These are phyloP conservation scores for Poeciliopsis prolifica DNA, from an alignment of 2,113 vertebrate species.

Conservation along the genomic window DNA sequence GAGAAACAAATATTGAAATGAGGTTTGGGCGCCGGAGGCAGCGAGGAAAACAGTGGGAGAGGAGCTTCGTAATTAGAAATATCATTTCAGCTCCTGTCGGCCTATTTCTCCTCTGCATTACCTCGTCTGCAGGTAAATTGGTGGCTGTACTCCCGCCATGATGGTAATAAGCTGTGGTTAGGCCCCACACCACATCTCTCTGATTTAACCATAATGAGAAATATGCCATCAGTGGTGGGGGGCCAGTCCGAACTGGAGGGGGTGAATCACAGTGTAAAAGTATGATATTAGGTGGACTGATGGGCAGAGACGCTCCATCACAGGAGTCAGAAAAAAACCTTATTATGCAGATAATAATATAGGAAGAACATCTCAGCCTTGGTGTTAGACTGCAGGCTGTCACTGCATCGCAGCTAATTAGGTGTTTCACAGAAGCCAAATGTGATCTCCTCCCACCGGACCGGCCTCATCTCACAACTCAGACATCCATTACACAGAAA, in stretches of 20 bases:
- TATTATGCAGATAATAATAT: slow-evolving; percentile 65
- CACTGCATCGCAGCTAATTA: slow-evolving; percentile 46
- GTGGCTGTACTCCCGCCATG: slow-evolving; percentile 69
- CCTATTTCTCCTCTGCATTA: slow-evolving; percentile 72
- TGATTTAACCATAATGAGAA: slow-evolving; percentile 80
- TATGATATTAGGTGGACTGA: slow-evolving; percentile 64
- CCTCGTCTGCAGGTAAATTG: slow-evolving; percentile 72
- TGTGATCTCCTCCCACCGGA: slow-evolving; percentile 46
- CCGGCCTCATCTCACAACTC: slow-evolving; percentile 15
- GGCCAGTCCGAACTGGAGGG: slow-evolving; percentile 58
- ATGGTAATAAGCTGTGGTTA: slow-evolving; percentile 75
- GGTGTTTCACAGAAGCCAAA: slow-evolving; percentile 25
- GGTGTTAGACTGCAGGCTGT: slow-evolving; percentile 21
- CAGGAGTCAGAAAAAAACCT: slow-evolving; percentile 32
- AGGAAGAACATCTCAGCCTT: slow-evolving; percentile 45
- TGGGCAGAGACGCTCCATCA: slow-evolving; percentile 43
- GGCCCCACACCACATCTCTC: slow-evolving; percentile 72
- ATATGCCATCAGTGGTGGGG: slow-evolving; percentile 67
- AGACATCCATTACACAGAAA: slow-evolving; percentile 24
- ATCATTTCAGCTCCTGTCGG: slow-evolving; percentile 69
- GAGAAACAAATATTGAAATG: slow-evolving; percentile 77
- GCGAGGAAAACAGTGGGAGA: slow-evolving; percentile 51
- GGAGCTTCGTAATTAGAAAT: slow-evolving; percentile 78
- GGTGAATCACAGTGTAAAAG: slow-evolving; percentile 58
- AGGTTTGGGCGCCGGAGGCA: slow-evolving; percentile 61